phyloP scores from a whole-genome alignment of 2,888 invertebrate species.

The Ennomos fuscantarius region DNA sequence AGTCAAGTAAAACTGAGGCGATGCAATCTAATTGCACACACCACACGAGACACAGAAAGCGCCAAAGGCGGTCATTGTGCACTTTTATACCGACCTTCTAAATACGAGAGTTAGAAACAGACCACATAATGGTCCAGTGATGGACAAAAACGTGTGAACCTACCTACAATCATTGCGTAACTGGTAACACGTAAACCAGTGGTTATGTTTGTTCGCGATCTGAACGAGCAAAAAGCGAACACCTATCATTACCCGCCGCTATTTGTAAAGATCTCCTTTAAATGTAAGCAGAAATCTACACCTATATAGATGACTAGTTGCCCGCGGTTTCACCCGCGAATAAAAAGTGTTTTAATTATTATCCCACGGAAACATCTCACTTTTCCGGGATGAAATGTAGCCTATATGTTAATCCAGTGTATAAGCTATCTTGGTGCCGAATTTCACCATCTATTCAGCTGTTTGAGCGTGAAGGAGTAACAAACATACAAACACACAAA shows the following conservation, averaged over 20 bases:
- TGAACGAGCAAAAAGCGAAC: constrained; percentile 25
- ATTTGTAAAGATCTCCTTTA: constrained; percentile 27
- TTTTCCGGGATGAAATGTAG: too few relatives aligned
- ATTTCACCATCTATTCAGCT: too few relatives aligned
- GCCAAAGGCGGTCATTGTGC: constrained; percentile 7
- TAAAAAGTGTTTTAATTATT: too few relatives aligned
- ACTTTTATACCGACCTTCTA: constrained; percentile 15
- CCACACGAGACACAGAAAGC: background rate
- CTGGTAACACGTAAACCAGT: constrained; percentile 23
- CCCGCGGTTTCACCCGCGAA: too few relatives aligned
- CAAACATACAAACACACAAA: too few relatives aligned
- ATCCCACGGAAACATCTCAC: too few relatives aligned
- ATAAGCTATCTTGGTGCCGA: too few relatives aligned
- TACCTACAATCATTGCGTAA: constrained; percentile 41
- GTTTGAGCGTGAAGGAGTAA: too few relatives aligned
- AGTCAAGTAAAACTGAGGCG: background rate
- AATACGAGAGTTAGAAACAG: constrained; percentile 31
- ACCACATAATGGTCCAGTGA: constrained; percentile 35
- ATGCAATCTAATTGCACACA: background rate
- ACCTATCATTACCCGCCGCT: constrained; percentile 35
- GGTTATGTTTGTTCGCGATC: constrained; percentile 14
- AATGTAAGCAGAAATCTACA: constrained; percentile 16
- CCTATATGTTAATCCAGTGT: too few relatives aligned
- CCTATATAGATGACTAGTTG: background rate
- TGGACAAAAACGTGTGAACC: constrained; percentile 42